Conservation (phyloP, 1,140 invertebrate genomes). For the Papilio glaucus region DNA sequence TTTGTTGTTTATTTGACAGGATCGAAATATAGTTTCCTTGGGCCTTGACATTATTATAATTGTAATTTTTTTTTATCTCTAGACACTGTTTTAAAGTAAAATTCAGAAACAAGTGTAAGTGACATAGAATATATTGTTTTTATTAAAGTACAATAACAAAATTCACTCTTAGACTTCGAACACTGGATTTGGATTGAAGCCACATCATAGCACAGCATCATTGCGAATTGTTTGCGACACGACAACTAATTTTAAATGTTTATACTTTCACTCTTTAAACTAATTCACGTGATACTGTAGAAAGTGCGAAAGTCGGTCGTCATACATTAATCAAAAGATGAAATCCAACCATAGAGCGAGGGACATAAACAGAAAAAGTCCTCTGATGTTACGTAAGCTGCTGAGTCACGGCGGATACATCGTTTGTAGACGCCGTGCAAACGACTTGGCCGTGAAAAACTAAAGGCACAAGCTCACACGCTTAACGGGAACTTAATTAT, state of each 20-base stretch:
- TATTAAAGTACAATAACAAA: no score
- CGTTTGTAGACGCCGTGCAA: constrained; percentile 60
- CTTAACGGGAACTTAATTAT: constrained; percentile 36
- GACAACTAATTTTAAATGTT: no score
- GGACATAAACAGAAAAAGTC: constrained; percentile 66
- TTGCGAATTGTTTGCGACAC: no score
- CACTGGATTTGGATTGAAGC: no score
- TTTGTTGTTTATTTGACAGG: constrained; percentile 18
- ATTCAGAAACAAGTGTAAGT: no score
- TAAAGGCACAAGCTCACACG: constrained; percentile 47
- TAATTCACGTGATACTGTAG: background rate
- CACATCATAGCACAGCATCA: no score
- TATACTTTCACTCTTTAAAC: no score
- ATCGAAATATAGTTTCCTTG: background rate
- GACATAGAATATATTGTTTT: no score
- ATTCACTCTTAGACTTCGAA: no score
- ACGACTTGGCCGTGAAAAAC: constrained; percentile 70
- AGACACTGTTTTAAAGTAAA: no score
- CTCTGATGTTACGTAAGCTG: constrained; percentile 64
- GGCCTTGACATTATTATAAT: background rate
- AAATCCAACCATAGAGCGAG: constrained; percentile 65
- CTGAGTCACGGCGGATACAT: constrained; percentile 66
- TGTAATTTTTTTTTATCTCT: no score
- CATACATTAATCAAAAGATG: background rate
- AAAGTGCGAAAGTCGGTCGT: background rate